Base-by-base conservation (phyloP, 2,113 vertebrate genomes). In the Erpornis zantholeuca region DNA sequence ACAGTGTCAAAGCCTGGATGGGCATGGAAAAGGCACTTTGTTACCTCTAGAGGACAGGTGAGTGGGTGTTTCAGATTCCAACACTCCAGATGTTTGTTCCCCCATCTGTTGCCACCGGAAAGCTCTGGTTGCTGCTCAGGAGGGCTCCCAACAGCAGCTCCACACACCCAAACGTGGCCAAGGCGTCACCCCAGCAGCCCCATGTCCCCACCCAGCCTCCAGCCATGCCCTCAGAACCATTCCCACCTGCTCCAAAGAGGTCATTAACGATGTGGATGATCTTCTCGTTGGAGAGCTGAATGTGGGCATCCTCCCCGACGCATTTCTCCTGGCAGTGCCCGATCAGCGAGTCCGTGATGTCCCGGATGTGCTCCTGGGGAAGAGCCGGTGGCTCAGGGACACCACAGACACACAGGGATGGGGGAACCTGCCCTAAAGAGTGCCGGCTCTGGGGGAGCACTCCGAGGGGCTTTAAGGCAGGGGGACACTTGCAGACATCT, bases 241-340 rank as follows among this genome's bases (percentile, higher is more conserved):
- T 95, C 98, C 83, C 96, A 99, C 99, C 99, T 25, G 99, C 99
- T 95, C 99, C 99, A 89, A 99, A 99, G 57, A 99, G 98, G 83
- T 99, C 99, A 0, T 97, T 97, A 65, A 99, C 98, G 0, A 99
- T 98, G 84, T 57, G 86, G 3, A 99, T 93, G 20, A 99, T 97
- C 95, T 99, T 98, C 79, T 98, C 94, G 3, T 99, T 97, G 0
- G 98, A 98, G 36, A 99, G 40, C 8, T 98, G 97, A 27, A 98
- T 2, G 0, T 96, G 98, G 36, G 96, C 95, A 12, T 98, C 98
- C 81, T 99, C 98, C 5, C 98, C 98, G 49, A 94, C 21, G 9
- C 93, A 98, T 42, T 98, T 98, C 75, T 99, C 98, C 94, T 99
- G 98, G 66, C 99, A 99, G 93, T 99, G 98, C 50, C 98, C 94